phyloP scores from a whole-genome alignment of 2,113 vertebrate genomes.

The Myxocyprinus asiaticus region DNA sequence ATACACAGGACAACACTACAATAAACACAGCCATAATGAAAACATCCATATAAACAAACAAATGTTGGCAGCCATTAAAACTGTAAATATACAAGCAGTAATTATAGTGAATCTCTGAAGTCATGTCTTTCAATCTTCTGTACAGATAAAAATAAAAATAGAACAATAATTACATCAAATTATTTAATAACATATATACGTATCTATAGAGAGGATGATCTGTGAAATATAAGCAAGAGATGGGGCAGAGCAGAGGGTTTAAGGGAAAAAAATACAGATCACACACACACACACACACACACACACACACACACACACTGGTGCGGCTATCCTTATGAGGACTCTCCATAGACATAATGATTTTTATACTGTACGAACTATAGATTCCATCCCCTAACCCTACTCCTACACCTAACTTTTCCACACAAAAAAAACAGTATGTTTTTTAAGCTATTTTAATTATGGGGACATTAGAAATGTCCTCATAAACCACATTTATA shows the following conservation, averaged over 20 bases:
- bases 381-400: too few relatives aligned
- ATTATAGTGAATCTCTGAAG: conserved; percentile 73
- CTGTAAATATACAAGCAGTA: conserved; percentile 66
- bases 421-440: too few relatives aligned
- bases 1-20: conserved; percentile 69
- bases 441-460: too few relatives aligned
- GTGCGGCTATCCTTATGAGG: too few relatives aligned
- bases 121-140: conserved; percentile 73
- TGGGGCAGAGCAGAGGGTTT: conserved; percentile 24
- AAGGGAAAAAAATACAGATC: conserved; percentile 46
- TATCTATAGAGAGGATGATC: conserved; percentile 57
- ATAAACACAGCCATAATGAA: conserved; percentile 45
- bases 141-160: conserved; percentile 67
- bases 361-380: too few relatives aligned
- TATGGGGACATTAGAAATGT: too few relatives aligned
- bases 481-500: too few relatives aligned
- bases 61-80: conserved; percentile 57
- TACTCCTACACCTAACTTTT: too few relatives aligned
- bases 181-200: conserved; percentile 49
- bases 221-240: conserved; percentile 57
- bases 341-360: too few relatives aligned
- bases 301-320: conserved; percentile 22
- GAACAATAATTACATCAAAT: conserved; percentile 73
- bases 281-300: conserved; percentile 41
- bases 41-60: too few relatives aligned